Evolutionary conservation across 1,140 invertebrate species (phyloP), one percentile per base, ranked within the genome.

Genomic region (Mycetomoellerius zeteki): DNA sequence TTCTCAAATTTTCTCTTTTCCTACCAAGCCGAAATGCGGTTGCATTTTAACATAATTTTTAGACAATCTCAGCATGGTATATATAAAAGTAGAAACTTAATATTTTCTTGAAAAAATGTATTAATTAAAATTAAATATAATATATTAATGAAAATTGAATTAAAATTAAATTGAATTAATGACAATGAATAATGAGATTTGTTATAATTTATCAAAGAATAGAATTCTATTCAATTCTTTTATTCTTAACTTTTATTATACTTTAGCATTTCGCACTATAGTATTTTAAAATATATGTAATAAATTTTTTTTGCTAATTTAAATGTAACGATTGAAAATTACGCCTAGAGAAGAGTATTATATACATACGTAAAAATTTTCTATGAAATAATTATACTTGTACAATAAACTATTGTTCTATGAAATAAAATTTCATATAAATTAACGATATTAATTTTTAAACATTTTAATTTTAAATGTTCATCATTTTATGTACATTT

Each of bases 391-490:
- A 64, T 78, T 65, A 16, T 6, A 37, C 6, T 67, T 33, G 16
- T 33, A 24, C 24, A 43, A 50, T 21, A 7, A 54, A 10, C 19
- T 43, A 58, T 27, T 24, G 30, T 54, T 16, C 6, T 27, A 72
- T 27, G 8, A n/a, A 56, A 56, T 4, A 2, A 47, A 82, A 24
- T 58, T 72, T 72, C 21, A 54, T 80, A 19, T 21, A 27, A 16
- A 72, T 58, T 24, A 56, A 27, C 21, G 19, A 52, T 47, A 72
- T 82, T 47, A 82, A 82, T 72, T 72, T 82, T 43, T 14, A n/a
- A 27, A 71, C 21, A 4, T n/a, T n/a, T n/a, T n/a, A n/a, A n/a
- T n/a, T n/a, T n/a, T n/a, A n/a, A n/a, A n/a, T 5, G 4, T 12
- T 10, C 52, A 71, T 10, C 33, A 58, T n/a, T 71, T 71, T 21